phyloP scores from a whole-genome alignment of 2,797 vertebrate genomes.

The Molothrus aeneus region DNA sequence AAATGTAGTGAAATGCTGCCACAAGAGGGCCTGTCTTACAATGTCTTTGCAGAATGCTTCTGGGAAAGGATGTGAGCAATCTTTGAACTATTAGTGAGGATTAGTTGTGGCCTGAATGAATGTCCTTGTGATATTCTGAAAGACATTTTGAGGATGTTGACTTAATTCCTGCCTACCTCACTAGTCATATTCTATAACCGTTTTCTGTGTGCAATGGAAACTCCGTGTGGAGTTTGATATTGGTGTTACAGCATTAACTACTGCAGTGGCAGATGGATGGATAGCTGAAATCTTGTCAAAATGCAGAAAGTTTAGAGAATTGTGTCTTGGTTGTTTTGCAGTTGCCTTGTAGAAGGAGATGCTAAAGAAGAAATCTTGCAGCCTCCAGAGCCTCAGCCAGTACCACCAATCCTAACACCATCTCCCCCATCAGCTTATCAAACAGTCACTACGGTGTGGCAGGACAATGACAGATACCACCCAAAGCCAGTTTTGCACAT shows the following conservation, averaged over 20 bases:
- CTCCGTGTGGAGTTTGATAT: not conserved
- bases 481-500: slow-evolving; percentile 95
- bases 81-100: not conserved
- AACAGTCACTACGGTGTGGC: slow-evolving; percentile 93
- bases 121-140: not conserved
- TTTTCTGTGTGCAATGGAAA: not conserved
- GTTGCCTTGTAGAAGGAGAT: slow-evolving; percentile 92
- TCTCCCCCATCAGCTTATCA: slow-evolving; percentile 95
- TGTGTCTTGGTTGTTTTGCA: slow-evolving; percentile 48
- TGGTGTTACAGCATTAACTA: not conserved
- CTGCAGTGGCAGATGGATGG: not conserved
- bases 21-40: slow-evolving; percentile 47
- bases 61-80: slow-evolving; percentile 24
- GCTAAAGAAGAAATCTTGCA: slow-evolving; percentile 97
- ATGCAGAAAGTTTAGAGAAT: not conserved
- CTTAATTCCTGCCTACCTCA: not conserved
- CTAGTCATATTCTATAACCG: not conserved
- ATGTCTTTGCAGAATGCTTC: not conserved
- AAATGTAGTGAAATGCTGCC: not conserved
- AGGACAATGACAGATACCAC: slow-evolving; percentile 98
- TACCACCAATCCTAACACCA: slow-evolving; percentile 95
- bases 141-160: not conserved
- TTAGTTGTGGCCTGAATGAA: not conserved
- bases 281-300: not conserved
- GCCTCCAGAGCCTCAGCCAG: slow-evolving; percentile 94